These are phyloP conservation scores for Bombylius major DNA, from an alignment of 2,888 invertebrate species.

Conservation along the genomic window DNA sequence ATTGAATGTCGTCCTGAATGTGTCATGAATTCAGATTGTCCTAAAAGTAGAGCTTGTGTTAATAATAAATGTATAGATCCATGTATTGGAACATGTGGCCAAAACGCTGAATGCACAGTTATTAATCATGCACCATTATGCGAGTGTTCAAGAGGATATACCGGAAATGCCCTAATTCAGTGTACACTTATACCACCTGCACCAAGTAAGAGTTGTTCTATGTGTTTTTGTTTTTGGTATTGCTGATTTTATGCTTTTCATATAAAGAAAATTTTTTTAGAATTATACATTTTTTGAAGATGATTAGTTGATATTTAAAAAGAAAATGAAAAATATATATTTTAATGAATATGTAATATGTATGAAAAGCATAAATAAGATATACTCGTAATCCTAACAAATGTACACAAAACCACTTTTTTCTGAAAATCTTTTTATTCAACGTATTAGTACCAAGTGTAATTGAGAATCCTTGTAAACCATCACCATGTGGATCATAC, in stretches of 20 bases:
- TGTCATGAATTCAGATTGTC: constrained; percentile 51
- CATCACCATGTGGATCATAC: constrained; percentile 68
- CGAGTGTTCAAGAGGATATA: constrained; percentile 45
- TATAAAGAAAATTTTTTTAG: background rate
- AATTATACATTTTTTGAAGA: constrained; percentile 1
- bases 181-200: constrained; percentile 28
- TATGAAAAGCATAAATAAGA: too few species aligned
- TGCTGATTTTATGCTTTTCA: too few species aligned
- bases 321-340: too few species aligned
- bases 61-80: constrained; percentile 73
- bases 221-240: background rate
- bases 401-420: too few species aligned
- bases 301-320: too few species aligned
- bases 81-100: constrained; percentile 70
- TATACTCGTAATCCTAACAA: too few species aligned
- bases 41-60: constrained; percentile 48
- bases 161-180: constrained; percentile 46
- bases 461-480: constrained; percentile 44
- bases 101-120: constrained; percentile 60
- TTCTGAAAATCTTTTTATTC: too few species aligned
- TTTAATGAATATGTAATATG: too few species aligned
- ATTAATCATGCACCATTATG: constrained; percentile 56
- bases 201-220: constrained; percentile 27
- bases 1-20: constrained; percentile 57
- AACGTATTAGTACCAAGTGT: constrained; percentile 15